Evolutionary conservation across 1,140 invertebrate genomes (phyloP).

Genomic region (Pteromalus puparum): DNA sequence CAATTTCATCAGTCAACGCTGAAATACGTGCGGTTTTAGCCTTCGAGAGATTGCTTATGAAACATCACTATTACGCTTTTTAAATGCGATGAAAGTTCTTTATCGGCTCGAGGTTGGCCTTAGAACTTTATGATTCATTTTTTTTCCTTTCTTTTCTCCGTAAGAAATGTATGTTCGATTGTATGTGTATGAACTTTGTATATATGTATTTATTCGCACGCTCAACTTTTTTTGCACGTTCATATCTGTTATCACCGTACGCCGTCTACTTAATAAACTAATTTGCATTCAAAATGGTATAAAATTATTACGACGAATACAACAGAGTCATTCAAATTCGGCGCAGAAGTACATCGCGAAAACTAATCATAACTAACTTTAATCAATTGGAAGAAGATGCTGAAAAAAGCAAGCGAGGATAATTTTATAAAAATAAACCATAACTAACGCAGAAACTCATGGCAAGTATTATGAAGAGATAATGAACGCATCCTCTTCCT

Average conservation of each 20-base stretch:
- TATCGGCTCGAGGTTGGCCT: constrained; percentile 21
- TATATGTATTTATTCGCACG: background rate
- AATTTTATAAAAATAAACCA: background rate
- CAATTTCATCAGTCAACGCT: constrained; percentile 54
- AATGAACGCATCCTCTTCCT: constrained; percentile 11
- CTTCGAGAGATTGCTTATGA: constrained; percentile 45
- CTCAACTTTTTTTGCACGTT: constrained; percentile 23
- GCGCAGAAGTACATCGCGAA: constrained; percentile 37
- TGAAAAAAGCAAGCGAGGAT: background rate
- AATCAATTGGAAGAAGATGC: constrained; percentile 23
- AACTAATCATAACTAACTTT: constrained; percentile 19
- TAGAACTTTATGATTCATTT: constrained; percentile 29
- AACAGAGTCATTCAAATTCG: constrained; percentile 10
- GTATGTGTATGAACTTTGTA: constrained; percentile 22
- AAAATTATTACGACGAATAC: constrained; percentile 39
- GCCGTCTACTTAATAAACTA: constrained; percentile 48
- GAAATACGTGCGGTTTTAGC: constrained; percentile 51
- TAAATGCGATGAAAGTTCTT: constrained; percentile 40
- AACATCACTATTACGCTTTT: constrained; percentile 47
- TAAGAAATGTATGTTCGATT: constrained; percentile 15
- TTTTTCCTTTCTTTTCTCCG: constrained; percentile 28
- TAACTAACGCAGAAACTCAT: background rate
- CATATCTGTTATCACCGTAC: background rate
- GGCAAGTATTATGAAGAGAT: background rate
- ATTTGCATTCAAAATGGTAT: constrained; percentile 38